phyloP scores from a whole-genome alignment of 2,888 invertebrate genomes.

The Physocephala rufipes region DNA sequence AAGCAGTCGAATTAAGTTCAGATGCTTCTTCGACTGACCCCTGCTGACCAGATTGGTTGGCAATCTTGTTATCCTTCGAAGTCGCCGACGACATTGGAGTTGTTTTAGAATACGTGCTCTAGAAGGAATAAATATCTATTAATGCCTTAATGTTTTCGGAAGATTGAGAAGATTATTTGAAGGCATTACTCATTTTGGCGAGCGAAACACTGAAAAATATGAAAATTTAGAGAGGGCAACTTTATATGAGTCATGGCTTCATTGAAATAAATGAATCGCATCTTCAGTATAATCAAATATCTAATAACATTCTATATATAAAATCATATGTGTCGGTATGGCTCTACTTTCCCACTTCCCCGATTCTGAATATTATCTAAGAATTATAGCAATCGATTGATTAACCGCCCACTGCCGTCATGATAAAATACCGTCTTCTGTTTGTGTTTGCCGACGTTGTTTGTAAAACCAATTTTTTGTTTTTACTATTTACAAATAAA shows the following conservation, averaged over 20 bases:
- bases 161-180: no score
- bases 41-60: constrained; percentile 4
- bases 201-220: no score
- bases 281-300: no score
- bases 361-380: neutral
- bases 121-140: constrained; percentile 3
- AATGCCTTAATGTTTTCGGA: neutral
- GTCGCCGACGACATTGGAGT: constrained; percentile 42
- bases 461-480: no score
- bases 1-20: neutral
- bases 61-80: constrained; percentile 31
- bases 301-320: no score
- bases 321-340: no score
- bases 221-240: neutral
- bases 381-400: neutral
- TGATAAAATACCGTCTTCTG: no score
- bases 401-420: neutral
- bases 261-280: no score
- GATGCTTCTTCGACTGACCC: neutral
- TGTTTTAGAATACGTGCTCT: constrained; percentile 22
- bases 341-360: neutral
- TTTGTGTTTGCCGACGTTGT: no score
- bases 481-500: no score
- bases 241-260: neutral
- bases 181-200: no score